Percentiles rank a stretch among this genome's conserved stretches.
phyloP scores from a whole-genome alignment of 2,888 invertebrate genomes.

The Caenorhabditis angaria region DNA sequence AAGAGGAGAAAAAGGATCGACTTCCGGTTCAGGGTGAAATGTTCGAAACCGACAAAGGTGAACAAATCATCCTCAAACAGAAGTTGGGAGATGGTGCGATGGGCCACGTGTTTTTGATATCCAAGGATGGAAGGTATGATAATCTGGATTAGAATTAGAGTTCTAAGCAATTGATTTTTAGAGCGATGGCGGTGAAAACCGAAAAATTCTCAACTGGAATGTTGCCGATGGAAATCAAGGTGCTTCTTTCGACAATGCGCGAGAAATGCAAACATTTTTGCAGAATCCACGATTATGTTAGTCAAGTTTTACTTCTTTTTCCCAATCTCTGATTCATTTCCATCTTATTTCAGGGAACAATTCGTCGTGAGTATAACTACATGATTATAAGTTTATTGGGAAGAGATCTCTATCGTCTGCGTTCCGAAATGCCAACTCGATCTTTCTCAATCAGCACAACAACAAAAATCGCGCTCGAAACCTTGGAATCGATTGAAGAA shows the following conservation, averaged over 20 bases:
- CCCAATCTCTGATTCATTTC: too few relatives aligned
- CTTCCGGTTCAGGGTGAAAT: conserved; percentile 29
- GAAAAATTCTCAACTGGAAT: conserved; percentile 41
- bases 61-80: conserved; percentile 23
- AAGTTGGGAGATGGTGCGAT: conserved; percentile 45
- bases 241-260: conserved; percentile 33
- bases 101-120: conserved; percentile 45
- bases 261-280: conserved; percentile 49
- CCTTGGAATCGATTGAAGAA: conserved; percentile 52
- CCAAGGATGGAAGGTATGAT: conserved; percentile 12
- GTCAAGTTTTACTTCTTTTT: too few relatives aligned
- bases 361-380: conserved; percentile 55
- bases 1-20: conserved; percentile 28
- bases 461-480: conserved; percentile 55
- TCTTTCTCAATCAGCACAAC: conserved; percentile 56
- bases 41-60: conserved; percentile 33
- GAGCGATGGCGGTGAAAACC: conserved; percentile 36
- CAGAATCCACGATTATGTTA: conserved; percentile 42
- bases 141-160: too few relatives aligned
- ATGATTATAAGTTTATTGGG: conserved; percentile 57
- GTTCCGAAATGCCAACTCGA: conserved; percentile 35
- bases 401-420: conserved; percentile 52
- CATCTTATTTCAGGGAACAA: conserved; percentile 28
- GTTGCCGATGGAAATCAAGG: conserved; percentile 46
- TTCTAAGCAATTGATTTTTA: background rate